Percentiles rank a stretch among this genome's conserved stretches.
These are phyloP conservation scores for Pithys albifrons DNA, from an alignment of 2,113 vertebrate genomes.

Conservation along the genomic window DNA sequence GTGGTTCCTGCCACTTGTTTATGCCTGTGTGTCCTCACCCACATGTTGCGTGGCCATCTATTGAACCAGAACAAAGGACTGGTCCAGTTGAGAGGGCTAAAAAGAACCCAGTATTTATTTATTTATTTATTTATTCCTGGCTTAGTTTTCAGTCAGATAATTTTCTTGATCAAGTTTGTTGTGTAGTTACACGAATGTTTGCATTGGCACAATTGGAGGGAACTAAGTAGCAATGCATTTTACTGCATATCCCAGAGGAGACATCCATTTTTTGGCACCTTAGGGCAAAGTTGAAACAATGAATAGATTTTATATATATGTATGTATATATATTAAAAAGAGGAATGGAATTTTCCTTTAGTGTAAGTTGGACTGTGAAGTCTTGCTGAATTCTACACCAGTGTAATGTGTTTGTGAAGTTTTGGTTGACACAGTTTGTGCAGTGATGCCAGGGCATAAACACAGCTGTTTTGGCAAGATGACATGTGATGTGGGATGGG, in stretches of 20 bases:
- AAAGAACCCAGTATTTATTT: background rate
- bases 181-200: background rate
- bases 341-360: background rate
- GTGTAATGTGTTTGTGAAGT: rapidly evolving
- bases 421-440: conserved; percentile 8
- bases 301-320: background rate
- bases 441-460: conserved; percentile 19
- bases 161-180: conserved; percentile 1
- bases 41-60: background rate
- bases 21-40: background rate
- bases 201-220: background rate
- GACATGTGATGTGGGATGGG: background rate
- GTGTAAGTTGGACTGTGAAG: background rate
- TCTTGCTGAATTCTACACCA: background rate
- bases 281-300: background rate
- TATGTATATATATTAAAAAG: background rate
- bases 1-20: background rate
- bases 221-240: background rate
- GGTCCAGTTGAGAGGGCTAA: background rate
- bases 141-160: background rate
- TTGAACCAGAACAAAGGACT: background rate
- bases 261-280: background rate
- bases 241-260: background rate
- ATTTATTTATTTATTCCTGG: background rate
- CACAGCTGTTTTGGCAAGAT: conserved; percentile 44